Percentiles rank a stretch among this genome's conserved stretches.
These are phyloP conservation scores for Oreochromis spilurus DNA, from an alignment of 2,113 vertebrate genomes.

Conservation along the genomic window DNA sequence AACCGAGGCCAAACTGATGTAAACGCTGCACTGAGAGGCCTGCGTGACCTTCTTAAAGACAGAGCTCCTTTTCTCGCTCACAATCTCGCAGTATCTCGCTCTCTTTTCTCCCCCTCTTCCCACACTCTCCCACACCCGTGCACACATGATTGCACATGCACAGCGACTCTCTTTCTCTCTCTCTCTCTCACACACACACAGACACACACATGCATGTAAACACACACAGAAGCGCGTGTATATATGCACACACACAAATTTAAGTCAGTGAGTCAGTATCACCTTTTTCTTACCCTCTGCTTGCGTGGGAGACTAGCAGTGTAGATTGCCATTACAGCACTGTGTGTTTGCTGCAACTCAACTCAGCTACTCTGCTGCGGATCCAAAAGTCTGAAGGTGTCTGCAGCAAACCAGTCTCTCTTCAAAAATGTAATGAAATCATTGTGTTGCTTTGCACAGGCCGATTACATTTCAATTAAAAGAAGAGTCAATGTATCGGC, in stretches of 20 bases:
- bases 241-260: conserved; percentile 47
- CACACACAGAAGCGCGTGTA: background rate
- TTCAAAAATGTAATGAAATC: background rate
- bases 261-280: conserved; percentile 75
- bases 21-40: conserved; percentile 8
- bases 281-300: conserved; percentile 71
- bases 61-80: conserved; percentile 36
- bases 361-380: conserved; percentile 24
- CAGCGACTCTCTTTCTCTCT: background rate
- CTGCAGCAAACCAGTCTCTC: background rate
- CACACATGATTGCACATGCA: conserved; percentile 30
- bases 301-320: conserved; percentile 68
- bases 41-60: conserved; percentile 37
- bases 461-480: background rate
- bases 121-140: conserved; percentile 52
- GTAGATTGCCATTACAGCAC: conserved; percentile 54
- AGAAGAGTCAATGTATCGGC: background rate
- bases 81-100: background rate
- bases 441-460: background rate
- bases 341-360: conserved; percentile 10
- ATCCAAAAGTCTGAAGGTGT: conserved; percentile 36
- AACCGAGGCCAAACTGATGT: conserved; percentile 15
- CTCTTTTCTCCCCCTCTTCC: conserved; percentile 33
- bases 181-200: conserved; percentile 19
- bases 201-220: conserved; percentile 18